Evolutionary conservation across 2,113 vertebrate genomes (phyloP).

Genomic region (Thymallus thymallus): DNA sequence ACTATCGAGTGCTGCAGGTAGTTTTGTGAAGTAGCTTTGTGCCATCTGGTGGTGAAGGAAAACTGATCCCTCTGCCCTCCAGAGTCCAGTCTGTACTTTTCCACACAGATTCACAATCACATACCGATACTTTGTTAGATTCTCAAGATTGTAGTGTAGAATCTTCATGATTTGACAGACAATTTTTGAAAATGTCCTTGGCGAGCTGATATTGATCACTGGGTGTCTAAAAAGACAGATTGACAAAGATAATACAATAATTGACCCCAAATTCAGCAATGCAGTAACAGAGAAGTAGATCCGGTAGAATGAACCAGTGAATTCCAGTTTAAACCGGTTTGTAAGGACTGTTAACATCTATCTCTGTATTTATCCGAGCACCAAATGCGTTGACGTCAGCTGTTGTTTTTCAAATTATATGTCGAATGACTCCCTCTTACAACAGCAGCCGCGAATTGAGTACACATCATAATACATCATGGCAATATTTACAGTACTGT

Average conservation of each 20-base stretch:
- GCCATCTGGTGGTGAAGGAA: conserved; percentile 49
- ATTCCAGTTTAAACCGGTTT: conserved; percentile 71
- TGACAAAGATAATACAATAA: no score
- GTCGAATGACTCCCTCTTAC: neutral
- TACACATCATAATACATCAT: no score
- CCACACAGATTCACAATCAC: conserved; percentile 34
- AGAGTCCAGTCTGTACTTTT: conserved; percentile 50
- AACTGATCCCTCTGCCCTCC: neutral
- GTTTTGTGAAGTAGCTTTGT: conserved; percentile 1
- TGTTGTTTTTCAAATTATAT: conserved; percentile 46
- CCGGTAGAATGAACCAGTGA: conserved; percentile 20
- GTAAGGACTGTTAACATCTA: conserved; percentile 18
- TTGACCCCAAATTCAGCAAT: conserved; percentile 26
- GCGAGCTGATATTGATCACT: no score
- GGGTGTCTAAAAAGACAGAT: no score
- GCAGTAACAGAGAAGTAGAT: conserved; percentile 68
- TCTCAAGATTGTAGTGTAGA: no score
- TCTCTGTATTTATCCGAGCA: conserved; percentile 55
- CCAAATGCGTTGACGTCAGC: conserved; percentile 57
- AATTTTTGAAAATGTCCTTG: no score
- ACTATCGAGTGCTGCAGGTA: neutral
- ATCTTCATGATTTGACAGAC: no score
- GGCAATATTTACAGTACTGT: no score
- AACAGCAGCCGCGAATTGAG: no score
- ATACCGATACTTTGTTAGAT: conserved; percentile 33